Evolutionary conservation across 2,113 vertebrate genomes (phyloP).

Genomic region (Chloropsis cyanopogon): DNA sequence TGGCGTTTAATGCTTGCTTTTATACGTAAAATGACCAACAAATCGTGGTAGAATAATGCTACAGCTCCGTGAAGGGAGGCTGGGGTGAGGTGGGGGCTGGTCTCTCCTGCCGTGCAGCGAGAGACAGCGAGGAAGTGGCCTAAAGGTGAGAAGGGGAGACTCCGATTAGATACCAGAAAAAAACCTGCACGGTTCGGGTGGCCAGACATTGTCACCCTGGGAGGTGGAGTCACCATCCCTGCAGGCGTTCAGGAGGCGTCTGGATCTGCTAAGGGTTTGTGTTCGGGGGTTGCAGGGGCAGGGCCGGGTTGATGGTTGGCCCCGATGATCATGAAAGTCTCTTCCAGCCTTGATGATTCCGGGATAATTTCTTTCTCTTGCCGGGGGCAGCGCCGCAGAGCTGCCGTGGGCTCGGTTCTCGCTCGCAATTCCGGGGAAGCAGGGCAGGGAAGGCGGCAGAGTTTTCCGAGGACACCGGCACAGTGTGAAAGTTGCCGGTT

Average conservation of each 20-base stretch:
- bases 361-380: fast-evolving
- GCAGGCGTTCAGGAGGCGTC: no score
- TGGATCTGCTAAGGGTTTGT: no score
- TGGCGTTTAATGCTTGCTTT: not conserved
- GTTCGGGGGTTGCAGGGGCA: not conserved
- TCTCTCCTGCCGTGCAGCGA: no score
- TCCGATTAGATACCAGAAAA: no score
- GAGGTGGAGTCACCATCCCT: not conserved
- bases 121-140: no score
- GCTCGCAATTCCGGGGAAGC: no score
- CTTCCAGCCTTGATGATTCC: not conserved
- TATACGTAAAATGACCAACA: not conserved
- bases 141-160: no score
- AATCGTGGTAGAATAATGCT: fast-evolving
- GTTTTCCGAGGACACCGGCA: not conserved
- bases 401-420: not conserved
- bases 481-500: not conserved
- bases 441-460: not conserved
- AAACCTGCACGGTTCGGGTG: fast-evolving
- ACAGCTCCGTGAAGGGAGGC: no score
- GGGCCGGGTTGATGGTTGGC: not conserved
- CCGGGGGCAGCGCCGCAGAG: not conserved
- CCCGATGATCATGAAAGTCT: no score
- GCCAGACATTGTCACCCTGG: not conserved
- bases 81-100: not conserved